Evolutionary conservation across 1,140 invertebrate species (phyloP), one percentile per base, ranked within the genome.

Genomic region (Drosophila trapezifrons): DNA sequence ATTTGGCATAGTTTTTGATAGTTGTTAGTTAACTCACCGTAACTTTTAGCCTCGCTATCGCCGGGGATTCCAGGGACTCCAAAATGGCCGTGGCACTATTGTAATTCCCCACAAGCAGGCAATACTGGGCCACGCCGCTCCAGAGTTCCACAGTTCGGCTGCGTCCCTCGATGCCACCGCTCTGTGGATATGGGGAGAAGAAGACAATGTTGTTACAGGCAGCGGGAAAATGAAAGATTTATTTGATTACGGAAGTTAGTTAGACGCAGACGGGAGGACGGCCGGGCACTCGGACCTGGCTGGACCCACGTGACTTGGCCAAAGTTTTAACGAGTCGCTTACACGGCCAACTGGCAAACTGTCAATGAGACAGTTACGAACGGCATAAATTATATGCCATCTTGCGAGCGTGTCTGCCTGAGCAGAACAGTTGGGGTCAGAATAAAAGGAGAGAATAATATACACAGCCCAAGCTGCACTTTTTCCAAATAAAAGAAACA

Each of bases 41-140:
- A 56, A 90, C 73, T 86, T 92, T 83, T 12, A 92, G 80, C 65
- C 91, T 66, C 6, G 84, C 86, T 65, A 92, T 92, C 29, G 91
- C 75, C 38, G 91, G 85, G 18, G 91, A 91, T 54, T 92, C 91
- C 43, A 92, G 37, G 8, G 91, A 80, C 63, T 92, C 91, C 47
- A 92, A 49, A 69, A 89, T 92, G 59, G 77, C 83, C 45, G 78
- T 87, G 40, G 91, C 91, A 73, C 91, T 92, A 43, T 91, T 91
- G 38, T 91, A 91, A 58, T 91, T 90, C 18, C 89, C 89, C 45
- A 91, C 89, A 4, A 90, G 78, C 4, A 91, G 69, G 58, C 89
- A 90, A 51, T 90, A 87, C 37, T 90, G 86, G 10, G 89, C 89
- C 38, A 85, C 83, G 12, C 83, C 87, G 46, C 86, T 91, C 89